These are phyloP conservation scores for Bombus superbus DNA, from an alignment of 1,140 invertebrate species.

Conservation along the genomic window DNA sequence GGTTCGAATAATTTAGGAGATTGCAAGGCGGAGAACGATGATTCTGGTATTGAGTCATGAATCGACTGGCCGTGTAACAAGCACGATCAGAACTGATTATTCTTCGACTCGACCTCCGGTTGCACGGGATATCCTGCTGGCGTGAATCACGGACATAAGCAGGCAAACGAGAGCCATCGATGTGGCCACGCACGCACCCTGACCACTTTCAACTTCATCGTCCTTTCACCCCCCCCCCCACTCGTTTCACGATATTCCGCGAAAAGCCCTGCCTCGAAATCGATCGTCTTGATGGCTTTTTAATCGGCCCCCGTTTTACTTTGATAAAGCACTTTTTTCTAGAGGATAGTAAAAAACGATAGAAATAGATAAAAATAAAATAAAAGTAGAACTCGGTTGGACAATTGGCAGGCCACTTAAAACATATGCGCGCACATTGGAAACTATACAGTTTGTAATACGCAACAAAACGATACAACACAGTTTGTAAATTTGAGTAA, in stretches of 20 bases:
- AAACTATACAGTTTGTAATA: too few relatives aligned
- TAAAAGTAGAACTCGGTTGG: too few relatives aligned
- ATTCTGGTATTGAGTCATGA: background rate
- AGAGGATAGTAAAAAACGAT: background rate
- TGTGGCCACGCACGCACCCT: constrained; percentile 1
- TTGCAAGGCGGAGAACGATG: background rate
- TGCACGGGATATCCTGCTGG: constrained; percentile 46
- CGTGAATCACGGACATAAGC: constrained; percentile 49
- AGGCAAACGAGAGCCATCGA: constrained; percentile 33
- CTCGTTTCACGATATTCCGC: background rate
- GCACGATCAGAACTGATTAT: constrained; percentile 32
- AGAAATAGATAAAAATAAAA: background rate
- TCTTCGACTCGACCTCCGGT: constrained; percentile 22
- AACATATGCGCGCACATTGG: too few relatives aligned
- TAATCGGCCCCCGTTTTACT: background rate
- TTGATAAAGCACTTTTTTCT: background rate
- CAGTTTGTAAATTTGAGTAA: too few relatives aligned
- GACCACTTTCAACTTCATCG: constrained; percentile 36
- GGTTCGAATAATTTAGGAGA: background rate
- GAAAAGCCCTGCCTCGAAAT: constrained; percentile 1
- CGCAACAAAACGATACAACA: too few relatives aligned
- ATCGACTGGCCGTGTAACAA: constrained; percentile 1
- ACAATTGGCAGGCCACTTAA: too few relatives aligned
- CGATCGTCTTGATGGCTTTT: constrained; percentile 17
- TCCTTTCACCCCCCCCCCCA: background rate